phyloP scores from a whole-genome alignment of 2,888 invertebrate genomes.

The Trachelus stipa region DNA sequence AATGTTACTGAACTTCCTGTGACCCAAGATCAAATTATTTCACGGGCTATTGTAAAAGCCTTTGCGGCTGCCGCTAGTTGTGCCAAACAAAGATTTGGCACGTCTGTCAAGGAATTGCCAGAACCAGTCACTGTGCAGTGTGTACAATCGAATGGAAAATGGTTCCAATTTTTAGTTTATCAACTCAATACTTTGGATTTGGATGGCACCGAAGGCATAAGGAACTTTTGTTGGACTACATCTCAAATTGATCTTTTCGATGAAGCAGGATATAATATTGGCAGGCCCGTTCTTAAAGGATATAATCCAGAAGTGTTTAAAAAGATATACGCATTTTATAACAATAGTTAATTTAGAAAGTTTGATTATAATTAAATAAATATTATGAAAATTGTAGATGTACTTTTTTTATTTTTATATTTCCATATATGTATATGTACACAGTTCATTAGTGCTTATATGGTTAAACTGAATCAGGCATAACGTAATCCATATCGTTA shows the following conservation, averaged over 20 bases:
- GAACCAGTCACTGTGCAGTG: constrained; percentile 86
- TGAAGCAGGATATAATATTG: constrained; percentile 74
- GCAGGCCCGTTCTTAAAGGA: constrained; percentile 76
- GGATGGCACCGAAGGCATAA: constrained; percentile 70
- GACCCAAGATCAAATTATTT: constrained; percentile 75
- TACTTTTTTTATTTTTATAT: neutral
- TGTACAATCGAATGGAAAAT: constrained; percentile 82
- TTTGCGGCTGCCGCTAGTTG: constrained; percentile 82
- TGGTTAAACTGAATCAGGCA: neutral
- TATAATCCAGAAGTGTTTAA: constrained; percentile 85
- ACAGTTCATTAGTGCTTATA: neutral
- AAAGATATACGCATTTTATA: constrained; percentile 83
- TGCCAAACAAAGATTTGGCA: constrained; percentile 81
- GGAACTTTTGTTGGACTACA: constrained; percentile 85
- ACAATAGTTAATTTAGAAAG: constrained; percentile 66
- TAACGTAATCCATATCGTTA: neutral
- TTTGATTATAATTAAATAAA: neutral
- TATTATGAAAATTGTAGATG: neutral
- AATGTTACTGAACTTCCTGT: constrained; percentile 79
- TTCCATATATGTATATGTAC: neutral
- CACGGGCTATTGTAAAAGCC: constrained; percentile 78
- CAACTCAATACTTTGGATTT: constrained; percentile 87
- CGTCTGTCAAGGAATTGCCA: constrained; percentile 74
- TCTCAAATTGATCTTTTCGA: constrained; percentile 75
- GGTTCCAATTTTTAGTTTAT: constrained; percentile 84